Conservation (phyloP, 2,888 invertebrate species). For the Hybos culiciformis region DNA sequence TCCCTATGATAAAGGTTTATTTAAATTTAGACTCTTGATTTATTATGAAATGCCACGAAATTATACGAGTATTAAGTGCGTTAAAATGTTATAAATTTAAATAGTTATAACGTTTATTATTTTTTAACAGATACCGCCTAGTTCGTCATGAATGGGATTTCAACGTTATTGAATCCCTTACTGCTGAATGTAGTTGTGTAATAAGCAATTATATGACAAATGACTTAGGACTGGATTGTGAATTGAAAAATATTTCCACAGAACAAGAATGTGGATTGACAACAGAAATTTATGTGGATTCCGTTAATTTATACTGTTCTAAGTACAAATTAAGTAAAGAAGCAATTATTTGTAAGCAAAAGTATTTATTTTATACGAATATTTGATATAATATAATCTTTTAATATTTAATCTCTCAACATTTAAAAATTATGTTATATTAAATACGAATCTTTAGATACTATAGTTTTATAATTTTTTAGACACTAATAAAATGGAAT, state of each 20-base stretch:
- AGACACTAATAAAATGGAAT: constrained; percentile 32
- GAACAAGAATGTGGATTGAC: constrained; percentile 43
- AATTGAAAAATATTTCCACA: constrained; percentile 55
- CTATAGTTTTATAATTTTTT: constrained; percentile 4
- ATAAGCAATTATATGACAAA: constrained; percentile 40
- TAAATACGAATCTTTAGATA: too few species aligned
- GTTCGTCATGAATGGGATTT: constrained; percentile 52
- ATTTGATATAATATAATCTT: constrained; percentile 1
- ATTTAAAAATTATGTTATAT: not conserved
- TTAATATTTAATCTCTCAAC: too few species aligned
- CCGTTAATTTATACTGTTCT: constrained; percentile 28
- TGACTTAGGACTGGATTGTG: constrained; percentile 49
- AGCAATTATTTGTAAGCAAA: constrained; percentile 26
- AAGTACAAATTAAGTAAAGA: constrained; percentile 25
- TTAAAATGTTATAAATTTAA: not conserved
- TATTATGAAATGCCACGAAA: constrained; percentile 47
- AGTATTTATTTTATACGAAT: not conserved
- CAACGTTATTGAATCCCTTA: constrained; percentile 46
- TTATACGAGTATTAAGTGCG: constrained; percentile 30
- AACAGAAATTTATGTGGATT: constrained; percentile 28
- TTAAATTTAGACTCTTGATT: constrained; percentile 52
- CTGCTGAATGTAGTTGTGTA: constrained; percentile 38
- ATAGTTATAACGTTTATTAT: too few species aligned
- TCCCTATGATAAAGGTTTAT: constrained; percentile 47
- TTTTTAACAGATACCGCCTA: constrained; percentile 39